A percentile compares a stretch with the other conserved stretches of the same genome.
phyloP scores from a whole-genome alignment of 2,888 invertebrate genomes.

The Trilocha varians region DNA sequence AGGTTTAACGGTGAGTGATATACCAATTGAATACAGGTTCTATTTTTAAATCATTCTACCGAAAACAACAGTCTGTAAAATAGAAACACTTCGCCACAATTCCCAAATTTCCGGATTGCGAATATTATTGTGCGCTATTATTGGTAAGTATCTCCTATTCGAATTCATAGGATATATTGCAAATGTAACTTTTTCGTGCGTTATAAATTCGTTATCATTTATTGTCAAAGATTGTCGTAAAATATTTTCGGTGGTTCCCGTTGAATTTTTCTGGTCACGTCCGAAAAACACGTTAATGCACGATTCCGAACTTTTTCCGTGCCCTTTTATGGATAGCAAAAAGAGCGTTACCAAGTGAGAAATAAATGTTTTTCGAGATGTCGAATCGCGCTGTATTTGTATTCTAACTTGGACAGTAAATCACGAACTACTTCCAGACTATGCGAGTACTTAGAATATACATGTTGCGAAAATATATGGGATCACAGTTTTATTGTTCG shows the following conservation, averaged over 20 bases:
- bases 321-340: constrained; percentile 40
- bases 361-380: constrained; percentile 45
- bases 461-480: neutral
- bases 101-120: no score
- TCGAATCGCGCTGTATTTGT: constrained; percentile 40
- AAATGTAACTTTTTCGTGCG: neutral
- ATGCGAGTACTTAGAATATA: neutral
- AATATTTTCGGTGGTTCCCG: constrained; percentile 8
- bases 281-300: constrained; percentile 32
- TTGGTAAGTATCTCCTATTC: no score
- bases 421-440: constrained; percentile 38
- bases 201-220: neutral
- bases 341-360: constrained; percentile 32
- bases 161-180: neutral
- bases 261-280: constrained; percentile 36
- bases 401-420: constrained; percentile 35
- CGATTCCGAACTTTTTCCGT: constrained; percentile 35
- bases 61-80: no score
- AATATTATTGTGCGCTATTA: no score
- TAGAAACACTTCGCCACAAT: no score
- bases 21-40: no score
- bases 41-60: no score
- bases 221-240: neutral
- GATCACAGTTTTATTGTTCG: neutral
- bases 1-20: no score